phyloP scores from a whole-genome alignment of 2,888 invertebrate genomes.

The Lithophane socia region DNA sequence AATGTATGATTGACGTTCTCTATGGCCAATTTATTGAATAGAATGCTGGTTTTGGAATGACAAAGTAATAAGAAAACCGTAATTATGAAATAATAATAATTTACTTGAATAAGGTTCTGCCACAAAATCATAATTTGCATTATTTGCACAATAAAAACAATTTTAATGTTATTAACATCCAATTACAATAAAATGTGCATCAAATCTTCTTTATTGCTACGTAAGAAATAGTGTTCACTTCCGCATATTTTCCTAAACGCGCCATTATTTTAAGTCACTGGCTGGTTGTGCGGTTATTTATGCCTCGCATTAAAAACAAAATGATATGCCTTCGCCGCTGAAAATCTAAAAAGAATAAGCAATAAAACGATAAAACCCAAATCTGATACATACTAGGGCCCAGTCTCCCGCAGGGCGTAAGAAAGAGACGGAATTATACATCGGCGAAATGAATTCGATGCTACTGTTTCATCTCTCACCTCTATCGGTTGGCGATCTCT shows the following conservation, averaged over 20 bases:
- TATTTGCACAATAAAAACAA: conserved; percentile 33
- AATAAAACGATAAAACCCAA: conserved; percentile 91
- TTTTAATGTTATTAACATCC: conserved; percentile 59
- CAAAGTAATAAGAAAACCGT: not conserved
- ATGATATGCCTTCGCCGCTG: conserved; percentile 90
- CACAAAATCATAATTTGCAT: conserved; percentile 24
- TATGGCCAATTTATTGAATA: conserved; percentile 36
- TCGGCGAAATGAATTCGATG: conserved; percentile 88
- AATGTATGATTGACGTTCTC: conserved; percentile 70
- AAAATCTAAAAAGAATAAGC: conserved; percentile 91
- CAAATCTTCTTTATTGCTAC: conserved; percentile 63
- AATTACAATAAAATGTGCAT: conserved; percentile 65
- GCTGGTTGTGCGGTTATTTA: conserved; percentile 88
- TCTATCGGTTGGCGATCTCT: conserved; percentile 88
- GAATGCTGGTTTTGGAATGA: not conserved
- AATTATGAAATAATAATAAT: not conserved
- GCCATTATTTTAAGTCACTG: conserved; percentile 86
- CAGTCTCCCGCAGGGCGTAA: conserved; percentile 87
- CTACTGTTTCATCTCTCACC: conserved; percentile 91
- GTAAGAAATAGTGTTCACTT: conserved; percentile 82
- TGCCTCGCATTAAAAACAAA: conserved; percentile 89
- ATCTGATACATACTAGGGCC: conserved; percentile 90
- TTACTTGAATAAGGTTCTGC: no score
- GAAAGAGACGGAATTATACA: conserved; percentile 86
- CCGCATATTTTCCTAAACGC: conserved; percentile 85